phyloP scores from a whole-genome alignment of 2,113 vertebrate genomes.

The Salminus brasiliensis region DNA sequence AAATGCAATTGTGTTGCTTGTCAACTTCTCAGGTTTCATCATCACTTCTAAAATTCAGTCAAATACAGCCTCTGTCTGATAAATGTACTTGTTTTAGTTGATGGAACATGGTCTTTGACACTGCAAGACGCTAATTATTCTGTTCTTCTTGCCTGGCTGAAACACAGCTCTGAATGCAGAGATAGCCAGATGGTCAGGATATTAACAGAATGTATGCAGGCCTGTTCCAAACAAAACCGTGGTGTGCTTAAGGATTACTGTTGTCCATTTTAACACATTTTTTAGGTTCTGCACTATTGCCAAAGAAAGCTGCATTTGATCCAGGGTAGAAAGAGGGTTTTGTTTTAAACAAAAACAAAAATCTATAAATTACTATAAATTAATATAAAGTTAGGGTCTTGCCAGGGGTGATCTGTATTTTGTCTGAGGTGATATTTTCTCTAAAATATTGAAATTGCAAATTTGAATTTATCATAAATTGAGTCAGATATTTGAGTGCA shows the following conservation, averaged over 20 bases:
- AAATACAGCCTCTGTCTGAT: background rate
- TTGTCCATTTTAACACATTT: background rate
- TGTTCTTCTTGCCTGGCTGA: slow-evolving; percentile 10
- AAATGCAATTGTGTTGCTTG: background rate
- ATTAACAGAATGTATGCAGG: slow-evolving; percentile 35
- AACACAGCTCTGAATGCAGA: slow-evolving; percentile 45
- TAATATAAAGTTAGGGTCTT: background rate
- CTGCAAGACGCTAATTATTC: background rate
- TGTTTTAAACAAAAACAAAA: background rate
- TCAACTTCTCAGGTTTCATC: background rate
- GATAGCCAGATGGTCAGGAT: slow-evolving; percentile 57
- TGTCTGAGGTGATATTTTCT: background rate
- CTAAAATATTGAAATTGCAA: background rate
- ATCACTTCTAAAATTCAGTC: background rate
- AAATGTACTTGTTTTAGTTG: background rate
- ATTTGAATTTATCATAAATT: background rate
- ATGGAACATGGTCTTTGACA: background rate
- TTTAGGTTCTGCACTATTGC: background rate
- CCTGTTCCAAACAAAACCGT: slow-evolving; percentile 51
- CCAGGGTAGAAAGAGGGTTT: background rate
- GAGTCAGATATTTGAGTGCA: background rate
- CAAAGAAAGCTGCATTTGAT: background rate
- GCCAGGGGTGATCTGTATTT: background rate
- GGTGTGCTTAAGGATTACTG: background rate
- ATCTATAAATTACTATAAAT: background rate